Evolutionary conservation across 2,113 vertebrate genomes (phyloP).

Genomic region (Hippocampus barbouri): DNA sequence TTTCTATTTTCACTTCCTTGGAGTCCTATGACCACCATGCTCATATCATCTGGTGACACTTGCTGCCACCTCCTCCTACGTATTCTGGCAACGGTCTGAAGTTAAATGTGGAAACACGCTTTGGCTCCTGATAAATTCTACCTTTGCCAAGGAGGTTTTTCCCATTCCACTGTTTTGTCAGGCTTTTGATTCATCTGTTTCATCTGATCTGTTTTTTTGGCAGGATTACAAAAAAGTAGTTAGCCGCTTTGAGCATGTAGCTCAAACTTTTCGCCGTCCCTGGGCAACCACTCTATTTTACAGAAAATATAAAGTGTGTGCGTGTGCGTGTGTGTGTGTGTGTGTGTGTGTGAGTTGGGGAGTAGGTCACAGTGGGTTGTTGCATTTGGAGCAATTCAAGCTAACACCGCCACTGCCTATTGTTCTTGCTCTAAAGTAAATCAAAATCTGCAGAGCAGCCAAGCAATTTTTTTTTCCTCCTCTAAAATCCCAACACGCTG

Average conservation of each 20-base stretch:
- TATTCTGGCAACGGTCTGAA: neutral
- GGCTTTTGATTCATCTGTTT: neutral
- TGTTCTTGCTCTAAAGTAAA: no score
- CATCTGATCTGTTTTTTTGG: conserved; percentile 1
- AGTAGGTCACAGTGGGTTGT: no score
- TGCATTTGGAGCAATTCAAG: no score
- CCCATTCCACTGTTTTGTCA: neutral
- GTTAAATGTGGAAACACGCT: conserved; percentile 4
- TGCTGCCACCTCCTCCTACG: neutral
- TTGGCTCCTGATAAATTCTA: neutral
- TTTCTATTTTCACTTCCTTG: neutral
- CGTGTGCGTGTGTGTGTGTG: no score
- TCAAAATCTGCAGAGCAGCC: neutral
- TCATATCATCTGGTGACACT: conserved; percentile 7
- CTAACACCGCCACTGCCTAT: no score
- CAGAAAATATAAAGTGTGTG: no score
- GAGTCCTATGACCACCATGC: conserved; percentile 7
- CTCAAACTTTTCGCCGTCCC: neutral
- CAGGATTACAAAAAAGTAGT: neutral
- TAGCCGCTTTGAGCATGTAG: neutral
- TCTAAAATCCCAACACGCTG: neutral
- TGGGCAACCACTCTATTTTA: no score
- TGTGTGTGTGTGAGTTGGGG: no score
- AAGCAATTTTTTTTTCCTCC: neutral
- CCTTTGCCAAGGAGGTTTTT: neutral